Evolutionary conservation across 2,888 invertebrate genomes (phyloP), one percentile per base, ranked within the genome.

Genomic region (Nysson spinosus): DNA sequence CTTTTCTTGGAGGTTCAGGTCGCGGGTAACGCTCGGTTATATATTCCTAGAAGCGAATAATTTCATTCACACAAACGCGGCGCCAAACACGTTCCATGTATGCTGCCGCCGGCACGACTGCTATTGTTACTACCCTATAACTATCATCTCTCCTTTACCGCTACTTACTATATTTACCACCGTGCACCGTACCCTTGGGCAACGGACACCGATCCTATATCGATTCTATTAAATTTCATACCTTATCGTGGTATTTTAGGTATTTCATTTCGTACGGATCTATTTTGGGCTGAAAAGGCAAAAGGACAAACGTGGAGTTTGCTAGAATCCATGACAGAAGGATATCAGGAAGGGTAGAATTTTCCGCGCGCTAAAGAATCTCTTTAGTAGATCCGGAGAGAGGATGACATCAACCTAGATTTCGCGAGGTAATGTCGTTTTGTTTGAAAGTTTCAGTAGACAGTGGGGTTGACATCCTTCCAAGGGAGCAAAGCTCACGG

Each of bases 11-110:
- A 32, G 34, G 42, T 24, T 50, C 56, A 17, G 7, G 14, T 40
- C 39, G n/a, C 63, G 32, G 51, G n/a, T 40, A 40, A 64, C 77
- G 69, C 72, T 69, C 66, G 71, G 75, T 76, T 78, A 77, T 75
- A 81, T 81, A 82, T 86, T 86, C 85, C 83, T 79, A 82, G 85
- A 85, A 86, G 85, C 82, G 79, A 83, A 84, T 85, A 84, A 86
- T 86, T 86, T 83, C 85, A 83, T 85, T 85, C 85, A 79, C 86
- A 83, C 84, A 85, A 85, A 83, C 79, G 73, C 71, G n/a, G n/a
- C n/a, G n/a, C n/a, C n/a, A n/a, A n/a, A n/a, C n/a, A n/a, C n/a
- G n/a, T n/a, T n/a, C n/a, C 72, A 66, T 82, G 75, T 81, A 82
- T 77, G 83, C 79, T 68, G 74, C 78, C 75, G 65, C 63, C 79